Conservation (phyloP, 1,140 invertebrate genomes). For the Temnothorax longispinosus region DNA sequence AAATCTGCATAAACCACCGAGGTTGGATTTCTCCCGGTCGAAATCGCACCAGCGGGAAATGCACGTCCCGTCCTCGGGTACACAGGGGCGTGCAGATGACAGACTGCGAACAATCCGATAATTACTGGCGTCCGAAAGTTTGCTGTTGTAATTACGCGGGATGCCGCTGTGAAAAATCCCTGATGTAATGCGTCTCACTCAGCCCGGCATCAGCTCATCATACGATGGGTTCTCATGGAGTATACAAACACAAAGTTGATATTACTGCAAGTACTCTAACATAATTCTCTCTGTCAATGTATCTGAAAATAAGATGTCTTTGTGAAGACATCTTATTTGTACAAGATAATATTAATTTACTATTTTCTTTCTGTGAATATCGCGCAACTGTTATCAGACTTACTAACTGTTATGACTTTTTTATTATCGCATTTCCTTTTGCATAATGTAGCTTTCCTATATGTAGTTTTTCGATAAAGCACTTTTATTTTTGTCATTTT, state of each 20-base stretch:
- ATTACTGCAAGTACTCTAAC: background rate
- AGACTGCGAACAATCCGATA: slow-evolving; percentile 53
- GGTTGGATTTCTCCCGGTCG: slow-evolving; percentile 39
- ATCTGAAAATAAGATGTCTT: background rate
- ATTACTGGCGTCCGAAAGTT: slow-evolving; percentile 63
- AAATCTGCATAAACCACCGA: slow-evolving; percentile 64
- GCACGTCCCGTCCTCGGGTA: background rate
- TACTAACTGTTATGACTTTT: background rate
- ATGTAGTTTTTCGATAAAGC: background rate
- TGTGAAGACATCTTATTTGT: background rate
- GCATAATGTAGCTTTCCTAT: background rate
- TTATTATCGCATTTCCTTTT: background rate
- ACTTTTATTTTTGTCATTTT: background rate
- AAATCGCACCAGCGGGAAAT: slow-evolving; percentile 4
- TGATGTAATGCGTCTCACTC: slow-evolving; percentile 34
- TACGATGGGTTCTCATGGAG: background rate
- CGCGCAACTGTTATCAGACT: no score
- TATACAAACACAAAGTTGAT: background rate
- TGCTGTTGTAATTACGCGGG: slow-evolving; percentile 20
- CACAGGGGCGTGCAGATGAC: slow-evolving; percentile 39
- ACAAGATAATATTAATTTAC: no score
- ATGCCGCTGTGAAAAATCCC: slow-evolving; percentile 47
- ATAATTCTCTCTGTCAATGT: background rate
- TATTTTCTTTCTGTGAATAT: background rate
- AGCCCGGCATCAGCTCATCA: background rate